These are phyloP conservation scores for Drosophila ficusphila DNA, from an alignment of 1,140 invertebrate species.

Conservation along the genomic window DNA sequence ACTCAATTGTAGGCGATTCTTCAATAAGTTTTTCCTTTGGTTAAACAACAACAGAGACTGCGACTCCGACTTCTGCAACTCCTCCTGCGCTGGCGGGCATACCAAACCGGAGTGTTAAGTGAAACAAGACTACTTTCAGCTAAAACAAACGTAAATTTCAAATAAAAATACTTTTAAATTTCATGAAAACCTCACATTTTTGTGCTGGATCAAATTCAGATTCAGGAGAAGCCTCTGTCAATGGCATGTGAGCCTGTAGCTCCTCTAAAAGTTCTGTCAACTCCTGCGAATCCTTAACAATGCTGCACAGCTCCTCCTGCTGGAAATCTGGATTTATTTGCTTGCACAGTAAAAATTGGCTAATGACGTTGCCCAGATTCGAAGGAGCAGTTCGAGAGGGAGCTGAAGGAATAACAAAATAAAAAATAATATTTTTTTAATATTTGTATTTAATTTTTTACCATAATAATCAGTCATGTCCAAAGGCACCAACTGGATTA, in stretches of 20 bases:
- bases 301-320: slow-evolving; percentile 94
- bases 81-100: slow-evolving; percentile 52
- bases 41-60: slow-evolving; percentile 62
- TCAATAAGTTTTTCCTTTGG: slow-evolving; percentile 34
- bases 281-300: slow-evolving; percentile 93
- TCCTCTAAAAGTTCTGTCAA: slow-evolving; percentile 90
- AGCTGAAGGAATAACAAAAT: slow-evolving; percentile 70
- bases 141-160: neutral
- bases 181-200: slow-evolving; percentile 30
- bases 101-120: slow-evolving; percentile 59
- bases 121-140: slow-evolving; percentile 45
- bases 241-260: slow-evolving; percentile 93
- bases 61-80: slow-evolving; percentile 68
- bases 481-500: slow-evolving; percentile 93
- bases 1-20: too few species aligned
- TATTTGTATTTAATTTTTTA: slow-evolving; percentile 81
- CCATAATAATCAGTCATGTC: slow-evolving; percentile 96
- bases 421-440: accelerated
- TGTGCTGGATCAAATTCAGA: slow-evolving; percentile 16
- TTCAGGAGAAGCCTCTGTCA: slow-evolving; percentile 84
- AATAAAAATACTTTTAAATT: neutral
- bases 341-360: slow-evolving; percentile 94
- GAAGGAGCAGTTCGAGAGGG: slow-evolving; percentile 94
- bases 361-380: slow-evolving; percentile 94
- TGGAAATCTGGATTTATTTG: slow-evolving; percentile 95